Base-by-base conservation (phyloP, 2,888 invertebrate species). In the Gnatocerus cornutus region DNA sequence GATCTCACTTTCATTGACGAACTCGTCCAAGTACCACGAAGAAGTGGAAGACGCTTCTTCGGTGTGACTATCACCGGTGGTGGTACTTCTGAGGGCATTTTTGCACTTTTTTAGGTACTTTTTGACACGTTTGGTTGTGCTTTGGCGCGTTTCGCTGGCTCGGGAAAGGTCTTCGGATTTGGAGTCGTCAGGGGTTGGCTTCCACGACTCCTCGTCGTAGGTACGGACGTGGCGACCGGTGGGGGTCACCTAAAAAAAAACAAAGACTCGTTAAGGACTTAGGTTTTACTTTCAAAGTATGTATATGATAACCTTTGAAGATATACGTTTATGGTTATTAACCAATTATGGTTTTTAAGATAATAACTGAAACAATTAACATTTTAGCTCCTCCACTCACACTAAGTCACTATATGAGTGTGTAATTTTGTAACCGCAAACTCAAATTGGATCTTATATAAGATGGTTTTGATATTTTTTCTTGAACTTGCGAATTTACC, bases 41-140 rank as follows among this genome's bases (percentile, higher is more conserved):
- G 82, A 78, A 10, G 70, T 70, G 13, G 56, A 37, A 10, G 74
- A 63, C 3, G 69, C 50, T 3, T 63, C 73, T 14, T 67, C 71
- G 7, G 53, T 46, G 4, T 62, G 41, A 33, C 74, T 70, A n/a
- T 79, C 79, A 8, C 73, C 41, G 63, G 71, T 75, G 5, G 16
- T 5, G 6, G n/a, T n/a, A n/a, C 29, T 33, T 68, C 79, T 81
- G 5, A 88, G 77, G 0, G 84, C 88, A 59, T 86, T 87, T 79
- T 87, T 88, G 77, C 88, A 88, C 73, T 83, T 84, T 76, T 86
- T 86, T 55, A 88, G 78, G 76, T 88, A 88, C 72, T 85, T 87
- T 78, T 87, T 88, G 14, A 88, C 87, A 53, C 86, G 85, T 77
- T 87, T 87, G 10, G 87, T 84, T 78, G 86, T 87, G 76, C 87